phyloP scores from a whole-genome alignment of 2,888 invertebrate species.

The Molorchus minor region DNA sequence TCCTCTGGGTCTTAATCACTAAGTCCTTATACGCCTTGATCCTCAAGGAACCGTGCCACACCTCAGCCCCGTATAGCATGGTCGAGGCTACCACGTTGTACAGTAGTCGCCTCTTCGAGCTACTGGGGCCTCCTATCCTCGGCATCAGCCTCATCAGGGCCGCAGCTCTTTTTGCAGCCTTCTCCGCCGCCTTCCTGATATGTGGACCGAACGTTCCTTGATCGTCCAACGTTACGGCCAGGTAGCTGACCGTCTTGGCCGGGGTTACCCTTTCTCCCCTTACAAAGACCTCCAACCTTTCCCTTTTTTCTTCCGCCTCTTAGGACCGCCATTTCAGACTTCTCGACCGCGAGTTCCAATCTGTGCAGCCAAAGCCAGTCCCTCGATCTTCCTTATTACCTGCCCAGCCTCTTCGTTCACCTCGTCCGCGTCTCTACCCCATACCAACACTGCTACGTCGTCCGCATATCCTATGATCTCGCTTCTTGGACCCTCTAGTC shows the following conservation, averaged over 20 bases:
- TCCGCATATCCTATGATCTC: constrained; percentile 16
- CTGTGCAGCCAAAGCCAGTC: neutral
- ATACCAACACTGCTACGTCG: constrained; percentile 15
- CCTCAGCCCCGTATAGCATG: constrained; percentile 22
- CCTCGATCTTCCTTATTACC: neutral
- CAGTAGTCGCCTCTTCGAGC: constrained; percentile 14
- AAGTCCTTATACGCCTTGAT: constrained; percentile 5
- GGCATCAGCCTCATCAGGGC: constrained; percentile 41
- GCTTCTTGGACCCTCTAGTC: neutral
- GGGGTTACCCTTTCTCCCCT: neutral
- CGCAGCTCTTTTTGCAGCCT: constrained; percentile 29
- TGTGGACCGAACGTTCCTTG: constrained; percentile 36
- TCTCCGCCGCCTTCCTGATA: constrained; percentile 28
- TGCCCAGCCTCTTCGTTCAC: neutral
- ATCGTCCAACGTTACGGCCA: constrained; percentile 39
- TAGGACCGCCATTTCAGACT: neutral
- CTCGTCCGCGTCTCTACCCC: neutral
- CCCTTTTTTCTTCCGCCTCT: neutral
- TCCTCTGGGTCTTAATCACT: constrained; percentile 13
- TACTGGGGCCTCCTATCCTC: constrained; percentile 21
- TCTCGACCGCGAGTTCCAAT: neutral
- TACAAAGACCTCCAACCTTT: constrained; percentile 1
- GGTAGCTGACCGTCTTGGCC: constrained; percentile 33
- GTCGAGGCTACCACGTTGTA: constrained; percentile 16
- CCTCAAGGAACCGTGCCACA: constrained; percentile 18